Conservation (phyloP, 2,113 vertebrate genomes). For the Albula goreensis region DNA sequence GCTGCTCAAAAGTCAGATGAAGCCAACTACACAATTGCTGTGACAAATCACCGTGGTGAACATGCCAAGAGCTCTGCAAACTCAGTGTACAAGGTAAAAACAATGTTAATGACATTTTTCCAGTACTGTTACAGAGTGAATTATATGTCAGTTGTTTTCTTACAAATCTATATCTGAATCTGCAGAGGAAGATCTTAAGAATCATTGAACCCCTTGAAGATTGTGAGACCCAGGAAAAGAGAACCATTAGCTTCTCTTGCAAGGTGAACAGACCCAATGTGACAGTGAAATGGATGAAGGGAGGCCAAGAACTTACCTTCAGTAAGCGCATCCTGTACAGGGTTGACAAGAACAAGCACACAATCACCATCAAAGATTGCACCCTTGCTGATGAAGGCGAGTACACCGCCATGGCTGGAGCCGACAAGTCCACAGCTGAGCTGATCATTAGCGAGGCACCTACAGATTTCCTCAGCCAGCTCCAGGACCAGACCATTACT, state of each 20-base stretch:
- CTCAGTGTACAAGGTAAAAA: constrained; percentile 84
- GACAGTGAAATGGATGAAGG: constrained; percentile 90
- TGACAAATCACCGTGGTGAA: constrained; percentile 91
- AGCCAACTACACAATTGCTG: constrained; percentile 75
- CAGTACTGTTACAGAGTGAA: not conserved
- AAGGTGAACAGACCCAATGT: constrained; percentile 91
- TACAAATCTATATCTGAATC: constrained; percentile 10
- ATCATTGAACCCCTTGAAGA: constrained; percentile 91
- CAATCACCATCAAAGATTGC: constrained; percentile 90
- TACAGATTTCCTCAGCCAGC: constrained; percentile 83
- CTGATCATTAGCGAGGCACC: constrained; percentile 96
- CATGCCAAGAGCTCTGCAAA: constrained; percentile 80
- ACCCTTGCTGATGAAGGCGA: constrained; percentile 91
- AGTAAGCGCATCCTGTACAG: constrained; percentile 83
- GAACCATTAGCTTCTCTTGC: constrained; percentile 89
- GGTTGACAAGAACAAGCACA: constrained; percentile 92
- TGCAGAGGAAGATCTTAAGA: constrained; percentile 89
- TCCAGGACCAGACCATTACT: constrained; percentile 91
- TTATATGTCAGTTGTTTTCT: not conserved
- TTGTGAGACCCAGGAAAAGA: constrained; percentile 96
- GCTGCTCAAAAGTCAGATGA: constrained; percentile 84
- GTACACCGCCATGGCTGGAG: constrained; percentile 85
- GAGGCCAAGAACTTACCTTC: constrained; percentile 82
- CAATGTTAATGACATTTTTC: constrained; percentile 16
- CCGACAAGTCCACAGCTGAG: constrained; percentile 87